Evolutionary conservation across 2,113 vertebrate genomes (phyloP), one percentile per base, ranked within the genome.

Genomic region (Cebus imitator): DNA sequence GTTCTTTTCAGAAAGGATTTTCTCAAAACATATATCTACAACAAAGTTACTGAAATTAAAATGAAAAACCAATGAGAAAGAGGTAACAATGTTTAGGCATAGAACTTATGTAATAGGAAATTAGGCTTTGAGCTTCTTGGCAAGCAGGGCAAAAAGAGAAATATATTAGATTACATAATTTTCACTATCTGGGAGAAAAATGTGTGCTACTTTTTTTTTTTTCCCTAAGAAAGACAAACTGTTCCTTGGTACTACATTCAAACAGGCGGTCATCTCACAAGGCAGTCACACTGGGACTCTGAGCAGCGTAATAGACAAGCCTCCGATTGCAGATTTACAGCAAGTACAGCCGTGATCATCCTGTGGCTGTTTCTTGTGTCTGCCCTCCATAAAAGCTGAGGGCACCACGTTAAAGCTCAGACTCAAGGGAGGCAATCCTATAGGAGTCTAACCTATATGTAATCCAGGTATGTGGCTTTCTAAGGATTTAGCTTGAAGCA

Each of bases 111-210:
- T 21, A 40, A 90, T 70, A 27, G 85, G 84, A 94, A 90, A 84
- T 90, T 84, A 92, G 66, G 23, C 84, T 87, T 27, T 73, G 90
- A 96, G 91, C 78, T 95, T 96, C 95, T 94, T 88, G 91, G 91
- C 45, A 95, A 94, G 76, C 66, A 81, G 50, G n/a, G 96, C 73
- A 64, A 97, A 97, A 96, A 88, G 91, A 88, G 93, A 94, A 97
- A 43, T 61, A 43, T 43, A 43, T 43, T 43, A 25, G 55, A 66
- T 70, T 40, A 20, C 37, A 78, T 70, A 72, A 81, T 89, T 91
- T 87, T 72, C 76, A 79, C 66, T 83, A 13, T 50, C 43, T 78
- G 57, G 85, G 80, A 72, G 37, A 25, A 87, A 87, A 89, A 90
- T 32, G 35, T 12, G 5, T 43, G 48, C 35, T 35, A 2, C 35